phyloP scores from a whole-genome alignment of 2,888 invertebrate genomes.

The Temnothorax rugatulus region DNA sequence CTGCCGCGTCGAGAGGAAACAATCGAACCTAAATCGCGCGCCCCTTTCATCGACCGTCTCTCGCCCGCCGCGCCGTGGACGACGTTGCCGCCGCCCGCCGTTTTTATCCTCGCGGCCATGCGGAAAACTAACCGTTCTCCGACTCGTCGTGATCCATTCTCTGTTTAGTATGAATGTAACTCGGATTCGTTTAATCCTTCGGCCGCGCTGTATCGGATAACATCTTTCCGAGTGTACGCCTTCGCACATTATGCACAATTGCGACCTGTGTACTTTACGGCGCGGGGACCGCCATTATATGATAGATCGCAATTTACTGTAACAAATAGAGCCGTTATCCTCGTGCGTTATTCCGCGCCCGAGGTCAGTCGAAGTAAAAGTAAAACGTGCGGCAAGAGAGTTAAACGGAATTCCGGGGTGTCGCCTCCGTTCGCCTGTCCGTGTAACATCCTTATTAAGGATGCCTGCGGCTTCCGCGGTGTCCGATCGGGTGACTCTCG shows the following conservation, averaged over 20 bases:
- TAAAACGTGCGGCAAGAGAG: not conserved
- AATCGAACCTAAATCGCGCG: conserved; percentile 52
- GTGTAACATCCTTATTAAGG: conserved; percentile 54
- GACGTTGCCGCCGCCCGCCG: not conserved
- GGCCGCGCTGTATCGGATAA: not conserved
- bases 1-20: conserved; percentile 41
- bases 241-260: not conserved
- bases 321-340: not conserved
- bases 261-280: not conserved
- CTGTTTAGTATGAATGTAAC: not conserved
- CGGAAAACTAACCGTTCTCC: not conserved
- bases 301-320: not conserved
- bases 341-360: not conserved
- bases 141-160: not conserved
- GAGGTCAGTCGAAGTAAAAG: not conserved
- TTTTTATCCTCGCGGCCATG: conserved; percentile 1
- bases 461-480: conserved; percentile 55
- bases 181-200: not conserved
- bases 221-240: not conserved
- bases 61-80: not conserved
- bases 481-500: conserved; percentile 49
- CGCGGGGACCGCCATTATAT: not conserved
- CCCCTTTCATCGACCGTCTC: conserved; percentile 38
- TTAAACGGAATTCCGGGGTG: conserved; percentile 21
- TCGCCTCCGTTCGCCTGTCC: not conserved